Evolutionary conservation across 2,113 vertebrate species (phyloP).

Genomic region (Antigone vipio): DNA sequence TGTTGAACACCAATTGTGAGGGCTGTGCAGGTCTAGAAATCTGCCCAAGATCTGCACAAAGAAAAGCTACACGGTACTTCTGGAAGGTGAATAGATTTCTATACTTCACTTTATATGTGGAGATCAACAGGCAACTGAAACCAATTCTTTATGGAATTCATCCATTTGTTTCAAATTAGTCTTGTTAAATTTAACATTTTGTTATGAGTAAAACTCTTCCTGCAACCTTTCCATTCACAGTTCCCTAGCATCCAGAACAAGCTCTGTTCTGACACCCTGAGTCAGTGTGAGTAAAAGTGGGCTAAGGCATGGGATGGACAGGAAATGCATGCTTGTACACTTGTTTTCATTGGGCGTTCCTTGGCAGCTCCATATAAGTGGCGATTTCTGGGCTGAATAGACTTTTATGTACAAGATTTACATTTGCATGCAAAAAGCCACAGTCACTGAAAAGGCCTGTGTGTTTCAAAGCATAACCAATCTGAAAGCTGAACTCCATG

Average conservation of each 20-base stretch:
- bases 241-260: conserved; percentile 37
- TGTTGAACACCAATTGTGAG: not conserved
- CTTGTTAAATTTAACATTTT: not conserved
- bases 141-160: not conserved
- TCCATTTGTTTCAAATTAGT: not conserved
- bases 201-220: conserved; percentile 9
- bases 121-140: not conserved
- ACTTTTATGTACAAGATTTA: conserved; percentile 60
- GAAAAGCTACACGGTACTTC: not conserved
- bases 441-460: conserved; percentile 46
- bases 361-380: conserved; percentile 42
- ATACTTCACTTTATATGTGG: not conserved
- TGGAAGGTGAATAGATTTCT: not conserved
- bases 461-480: conserved; percentile 30
- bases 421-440: conserved; percentile 64
- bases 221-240: conserved; percentile 42
- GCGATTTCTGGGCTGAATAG: conserved; percentile 48
- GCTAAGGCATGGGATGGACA: conserved; percentile 50
- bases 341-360: conserved; percentile 50
- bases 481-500: not conserved
- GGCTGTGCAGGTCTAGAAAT: not conserved
- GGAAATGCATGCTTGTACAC: conserved; percentile 61
- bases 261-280: conserved; percentile 49
- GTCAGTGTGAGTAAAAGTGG: conserved; percentile 41
- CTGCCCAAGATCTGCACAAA: not conserved